These are phyloP conservation scores for Pseudachorutes palmiensis DNA, from an alignment of 1,140 invertebrate genomes.

Conservation along the genomic window DNA sequence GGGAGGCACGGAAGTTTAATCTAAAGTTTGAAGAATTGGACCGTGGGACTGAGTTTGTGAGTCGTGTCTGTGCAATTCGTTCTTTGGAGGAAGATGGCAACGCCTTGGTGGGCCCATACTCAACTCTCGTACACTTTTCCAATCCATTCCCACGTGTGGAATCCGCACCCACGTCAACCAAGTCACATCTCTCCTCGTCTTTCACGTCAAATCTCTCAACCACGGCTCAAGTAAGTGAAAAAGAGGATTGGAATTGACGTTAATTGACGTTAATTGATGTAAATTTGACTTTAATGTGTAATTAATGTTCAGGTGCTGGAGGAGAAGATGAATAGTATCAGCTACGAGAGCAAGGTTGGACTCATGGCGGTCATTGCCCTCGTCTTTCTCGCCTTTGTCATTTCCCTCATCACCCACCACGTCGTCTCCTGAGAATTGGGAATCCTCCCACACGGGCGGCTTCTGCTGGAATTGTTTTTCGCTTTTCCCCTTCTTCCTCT, in stretches of 20 bases:
- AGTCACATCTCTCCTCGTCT: conserved; percentile 20
- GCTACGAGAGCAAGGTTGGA: conserved; percentile 35
- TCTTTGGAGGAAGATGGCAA: conserved; percentile 20
- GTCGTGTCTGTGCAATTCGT: conserved; percentile 36
- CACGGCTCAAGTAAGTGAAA: conserved; percentile 25
- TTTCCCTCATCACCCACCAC: conserved; percentile 36
- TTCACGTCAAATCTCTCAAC: conserved; percentile 29
- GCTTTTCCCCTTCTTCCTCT: too few relatives aligned
- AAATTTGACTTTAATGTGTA: neutral
- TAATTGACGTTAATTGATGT: conserved; percentile 6
- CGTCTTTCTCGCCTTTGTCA: conserved; percentile 34
- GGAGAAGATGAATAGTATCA: conserved; percentile 34
- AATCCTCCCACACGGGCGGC: neutral
- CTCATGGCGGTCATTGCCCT: conserved; percentile 36
- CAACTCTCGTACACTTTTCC: conserved; percentile 30
- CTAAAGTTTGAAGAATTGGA: conserved; percentile 28
- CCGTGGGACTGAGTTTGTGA: conserved; percentile 26
- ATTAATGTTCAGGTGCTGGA: conserved; percentile 33
- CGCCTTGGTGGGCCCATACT: conserved; percentile 34
- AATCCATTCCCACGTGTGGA: conserved; percentile 20
- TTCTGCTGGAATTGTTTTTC: neutral
- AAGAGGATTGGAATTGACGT: conserved; percentile 21
- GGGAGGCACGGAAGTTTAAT: conserved; percentile 19
- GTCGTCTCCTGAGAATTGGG: conserved; percentile 29
- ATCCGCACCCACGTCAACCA: conserved; percentile 18